phyloP scores from a whole-genome alignment of 2,888 invertebrate genomes.

The Odontocerum albicorne region DNA sequence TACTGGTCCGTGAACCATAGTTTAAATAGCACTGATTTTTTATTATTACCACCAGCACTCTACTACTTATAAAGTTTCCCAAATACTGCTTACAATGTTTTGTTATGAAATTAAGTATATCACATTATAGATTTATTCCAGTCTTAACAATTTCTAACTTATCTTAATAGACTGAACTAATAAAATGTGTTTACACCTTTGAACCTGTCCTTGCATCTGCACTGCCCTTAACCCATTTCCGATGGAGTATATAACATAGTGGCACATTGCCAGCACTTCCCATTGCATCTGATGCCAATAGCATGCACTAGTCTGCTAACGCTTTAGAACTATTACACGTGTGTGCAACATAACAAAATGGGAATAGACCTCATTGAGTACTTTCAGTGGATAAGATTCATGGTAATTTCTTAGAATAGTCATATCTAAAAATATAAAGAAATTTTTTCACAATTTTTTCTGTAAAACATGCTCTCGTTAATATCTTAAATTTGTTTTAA shows the following conservation, averaged over 20 bases:
- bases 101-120: too few species aligned
- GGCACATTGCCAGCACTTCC: constrained; percentile 1
- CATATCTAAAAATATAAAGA: too few species aligned
- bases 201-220: background rate
- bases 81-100: background rate
- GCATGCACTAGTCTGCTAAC: background rate
- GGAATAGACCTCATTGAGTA: constrained; percentile 27
- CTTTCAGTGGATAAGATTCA: constrained; percentile 25
- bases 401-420: constrained; percentile 8
- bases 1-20: too few species aligned
- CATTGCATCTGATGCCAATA: background rate
- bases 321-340: background rate
- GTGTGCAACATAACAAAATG: constrained; percentile 10
- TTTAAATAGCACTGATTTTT: background rate
- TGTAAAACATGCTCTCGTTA: too few species aligned
- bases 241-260: background rate
- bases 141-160: too few species aligned
- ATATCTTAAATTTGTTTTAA: too few species aligned
- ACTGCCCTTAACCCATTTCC: background rate
- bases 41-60: background rate
- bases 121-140: too few species aligned
- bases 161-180: too few species aligned
- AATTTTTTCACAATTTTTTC: too few species aligned
- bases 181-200: background rate
- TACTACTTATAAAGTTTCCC: background rate